Evolutionary conservation across 1,140 invertebrate species (phyloP).

Genomic region (Leguminivora glycinivorella): DNA sequence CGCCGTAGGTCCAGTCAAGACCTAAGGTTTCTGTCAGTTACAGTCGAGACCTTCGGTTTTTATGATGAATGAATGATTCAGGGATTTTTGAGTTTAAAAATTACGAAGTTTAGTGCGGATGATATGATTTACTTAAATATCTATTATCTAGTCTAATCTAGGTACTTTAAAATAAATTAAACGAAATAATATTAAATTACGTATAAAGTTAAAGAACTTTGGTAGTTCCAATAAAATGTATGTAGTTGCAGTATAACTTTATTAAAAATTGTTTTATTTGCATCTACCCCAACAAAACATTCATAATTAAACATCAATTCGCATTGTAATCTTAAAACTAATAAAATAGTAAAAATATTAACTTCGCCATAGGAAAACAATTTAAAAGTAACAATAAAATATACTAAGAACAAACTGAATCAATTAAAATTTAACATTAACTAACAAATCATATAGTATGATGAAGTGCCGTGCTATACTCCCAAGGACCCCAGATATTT

Average conservation of each 20-base stretch:
- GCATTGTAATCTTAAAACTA: conserved; percentile 11
- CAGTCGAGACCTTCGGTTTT: no score
- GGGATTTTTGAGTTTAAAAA: no score
- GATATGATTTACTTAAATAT: no score
- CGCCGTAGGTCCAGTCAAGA: no score
- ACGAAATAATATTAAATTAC: no score
- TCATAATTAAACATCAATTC: conserved; percentile 9
- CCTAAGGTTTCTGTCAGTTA: no score
- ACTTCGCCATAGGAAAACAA: conserved; percentile 15
- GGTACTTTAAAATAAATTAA: no score
- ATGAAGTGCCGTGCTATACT: neutral
- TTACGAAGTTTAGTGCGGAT: no score
- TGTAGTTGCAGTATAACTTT: conserved; percentile 11
- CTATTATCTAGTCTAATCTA: no score
- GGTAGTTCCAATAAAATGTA: neutral
- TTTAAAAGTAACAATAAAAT: conserved; percentile 8
- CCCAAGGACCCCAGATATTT: neutral
- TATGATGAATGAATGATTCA: no score
- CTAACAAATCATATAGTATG: conserved; percentile 1
- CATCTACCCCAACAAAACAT: conserved; percentile 1
- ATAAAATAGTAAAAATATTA: conserved; percentile 15
- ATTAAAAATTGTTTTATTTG: conserved; percentile 18
- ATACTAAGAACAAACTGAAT: neutral
- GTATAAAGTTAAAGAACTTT: no score
- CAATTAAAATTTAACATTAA: neutral